Conservation (phyloP, 2,113 vertebrate species). For the Megaptera novaeangliae region DNA sequence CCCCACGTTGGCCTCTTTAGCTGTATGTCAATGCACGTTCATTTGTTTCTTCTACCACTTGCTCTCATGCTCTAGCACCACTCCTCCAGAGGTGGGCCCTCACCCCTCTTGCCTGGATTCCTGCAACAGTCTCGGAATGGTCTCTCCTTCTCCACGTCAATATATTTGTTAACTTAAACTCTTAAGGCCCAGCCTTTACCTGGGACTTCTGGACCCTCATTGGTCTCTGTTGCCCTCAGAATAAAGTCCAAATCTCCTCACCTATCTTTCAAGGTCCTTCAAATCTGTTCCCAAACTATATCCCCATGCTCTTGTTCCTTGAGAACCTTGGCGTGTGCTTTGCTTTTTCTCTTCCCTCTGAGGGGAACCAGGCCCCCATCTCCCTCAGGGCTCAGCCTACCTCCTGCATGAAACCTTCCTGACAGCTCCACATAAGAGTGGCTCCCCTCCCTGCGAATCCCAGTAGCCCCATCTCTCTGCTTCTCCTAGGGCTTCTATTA, state of each 20-base stretch:
- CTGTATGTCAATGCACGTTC: background rate
- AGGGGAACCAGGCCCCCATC: background rate
- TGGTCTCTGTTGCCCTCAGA: background rate
- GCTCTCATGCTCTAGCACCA: background rate
- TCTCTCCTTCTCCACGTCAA: background rate
- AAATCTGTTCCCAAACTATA: background rate
- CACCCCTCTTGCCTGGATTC: background rate
- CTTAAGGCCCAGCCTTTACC: background rate
- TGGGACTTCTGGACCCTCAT: background rate
- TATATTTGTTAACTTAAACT: background rate
- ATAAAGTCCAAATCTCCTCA: background rate
- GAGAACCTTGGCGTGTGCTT: background rate
- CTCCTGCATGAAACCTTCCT: background rate
- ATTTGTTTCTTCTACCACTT: background rate
- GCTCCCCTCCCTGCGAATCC: background rate
- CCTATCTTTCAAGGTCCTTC: background rate
- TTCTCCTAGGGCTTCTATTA: background rate
- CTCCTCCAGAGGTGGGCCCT: background rate
- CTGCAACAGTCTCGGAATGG: background rate
- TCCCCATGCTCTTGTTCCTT: background rate
- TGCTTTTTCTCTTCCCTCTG: background rate
- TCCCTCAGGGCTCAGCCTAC: background rate
- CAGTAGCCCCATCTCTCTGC: background rate
- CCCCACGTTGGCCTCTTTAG: background rate
- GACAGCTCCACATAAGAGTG: background rate